phyloP scores from a whole-genome alignment of 2,797 vertebrate genomes.

The Anisognathus igniventris region DNA sequence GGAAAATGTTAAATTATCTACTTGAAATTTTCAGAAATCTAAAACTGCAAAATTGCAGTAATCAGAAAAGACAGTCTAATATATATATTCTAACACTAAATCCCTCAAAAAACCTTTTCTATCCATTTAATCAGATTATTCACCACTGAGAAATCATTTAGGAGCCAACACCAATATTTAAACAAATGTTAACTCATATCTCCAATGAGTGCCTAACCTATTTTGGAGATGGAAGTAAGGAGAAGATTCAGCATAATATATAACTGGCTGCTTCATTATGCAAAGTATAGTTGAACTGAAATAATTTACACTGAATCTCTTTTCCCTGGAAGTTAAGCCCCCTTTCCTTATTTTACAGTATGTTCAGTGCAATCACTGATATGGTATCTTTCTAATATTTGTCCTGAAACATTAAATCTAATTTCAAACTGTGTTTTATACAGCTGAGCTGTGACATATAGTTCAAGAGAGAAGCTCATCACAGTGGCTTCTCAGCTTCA shows the following conservation, averaged over 20 bases:
- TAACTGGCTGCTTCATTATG: not conserved
- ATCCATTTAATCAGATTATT: not conserved
- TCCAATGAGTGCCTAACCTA: not conserved
- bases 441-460: not conserved
- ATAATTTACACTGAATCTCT: not conserved
- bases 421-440: not conserved
- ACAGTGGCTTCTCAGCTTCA: not conserved
- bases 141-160: not conserved
- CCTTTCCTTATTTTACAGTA: not conserved
- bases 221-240: not conserved
- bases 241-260: not conserved
- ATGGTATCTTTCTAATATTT: not conserved
- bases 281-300: not conserved
- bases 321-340: not conserved
- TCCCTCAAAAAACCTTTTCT: not conserved
- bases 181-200: not conserved
- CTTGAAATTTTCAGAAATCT: not conserved
- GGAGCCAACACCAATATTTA: not conserved
- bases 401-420: not conserved
- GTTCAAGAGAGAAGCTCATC: not conserved
- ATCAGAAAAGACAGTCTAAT: not conserved
- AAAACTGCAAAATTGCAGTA: not conserved
- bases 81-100: not conserved
- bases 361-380: not conserved
- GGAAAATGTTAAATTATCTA: not conserved